phyloP scores from a whole-genome alignment of 2,888 invertebrate species.

The Limenitis camilla region DNA sequence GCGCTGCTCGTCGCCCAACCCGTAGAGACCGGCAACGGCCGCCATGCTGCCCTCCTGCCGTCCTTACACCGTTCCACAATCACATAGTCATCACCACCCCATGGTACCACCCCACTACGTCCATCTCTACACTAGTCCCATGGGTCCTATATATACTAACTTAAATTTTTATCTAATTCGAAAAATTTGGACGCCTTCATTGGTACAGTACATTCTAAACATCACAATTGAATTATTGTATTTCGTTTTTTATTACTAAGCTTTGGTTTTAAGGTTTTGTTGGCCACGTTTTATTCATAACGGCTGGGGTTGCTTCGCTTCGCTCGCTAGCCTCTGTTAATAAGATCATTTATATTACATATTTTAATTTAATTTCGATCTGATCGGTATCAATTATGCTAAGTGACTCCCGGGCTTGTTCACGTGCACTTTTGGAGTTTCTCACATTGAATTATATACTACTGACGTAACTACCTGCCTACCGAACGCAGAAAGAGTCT shows the following conservation, averaged over 20 bases:
- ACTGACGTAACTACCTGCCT: neutral
- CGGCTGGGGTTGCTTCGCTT: too few relatives aligned
- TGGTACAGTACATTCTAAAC: slow-evolving; percentile 53
- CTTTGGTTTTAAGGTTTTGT: slow-evolving; percentile 29
- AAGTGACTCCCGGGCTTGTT: neutral
- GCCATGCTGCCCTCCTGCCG: slow-evolving; percentile 70
- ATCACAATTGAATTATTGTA: slow-evolving; percentile 69
- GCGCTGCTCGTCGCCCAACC: slow-evolving; percentile 83
- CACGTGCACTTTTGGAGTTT: slow-evolving; percentile 4
- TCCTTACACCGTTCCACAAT: slow-evolving; percentile 35
- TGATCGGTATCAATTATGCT: neutral
- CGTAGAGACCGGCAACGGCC: slow-evolving; percentile 86
- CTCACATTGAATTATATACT: neutral
- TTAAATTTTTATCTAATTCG: slow-evolving; percentile 46
- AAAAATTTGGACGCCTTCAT: slow-evolving; percentile 66
- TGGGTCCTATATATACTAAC: slow-evolving; percentile 22
- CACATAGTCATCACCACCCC: slow-evolving; percentile 28
- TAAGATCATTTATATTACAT: slow-evolving; percentile 9
- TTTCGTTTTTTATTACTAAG: slow-evolving; percentile 31
- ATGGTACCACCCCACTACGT: slow-evolving; percentile 5
- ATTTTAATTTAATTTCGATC: neutral
- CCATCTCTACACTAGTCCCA: slow-evolving; percentile 15
- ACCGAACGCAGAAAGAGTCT: too few relatives aligned
- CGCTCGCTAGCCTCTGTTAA: slow-evolving; percentile 26
- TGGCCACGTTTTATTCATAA: slow-evolving; percentile 22